Evolutionary conservation across 2,888 invertebrate species (phyloP), one percentile per base, ranked within the genome.

Genomic region (Dasysyrphus albostriatus): DNA sequence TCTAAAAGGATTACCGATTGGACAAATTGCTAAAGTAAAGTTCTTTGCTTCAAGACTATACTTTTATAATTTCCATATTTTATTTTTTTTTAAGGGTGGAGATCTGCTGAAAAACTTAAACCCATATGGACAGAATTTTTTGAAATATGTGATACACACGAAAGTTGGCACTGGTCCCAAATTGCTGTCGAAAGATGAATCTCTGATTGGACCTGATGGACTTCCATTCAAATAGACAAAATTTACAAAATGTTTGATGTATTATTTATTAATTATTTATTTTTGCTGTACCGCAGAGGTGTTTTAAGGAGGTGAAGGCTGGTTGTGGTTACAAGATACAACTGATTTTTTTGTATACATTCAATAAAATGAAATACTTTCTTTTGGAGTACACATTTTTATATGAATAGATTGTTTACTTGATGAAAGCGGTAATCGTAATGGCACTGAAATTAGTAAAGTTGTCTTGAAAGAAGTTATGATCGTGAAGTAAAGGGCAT

Each of bases 111-210:
- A 58, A 24, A 67, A 39, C 3, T 85, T 88, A 0, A 88, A 88
- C 4, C 73, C 89, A 6, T 83, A 90, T 70, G 88, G 89, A 0
- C 89, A 89, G 24, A 96, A 96, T 90, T 91, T 94, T 63, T 92
- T 98, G 12, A 96, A 97, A 90, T 98, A 97, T 93, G 94, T 97
- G 5, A 97, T 98, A 89, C 94, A 96, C 89, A 98, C 98, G 0
- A 95, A 95, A 93, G 94, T 98, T 79, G 98, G 98, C 3, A 94
- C 95, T 77, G 98, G 98, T 0, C 98, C 98, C 14, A 78, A 51
- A 12, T 12, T 63, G 14, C 51, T 87, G 16, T n/a, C 77, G 1
- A 10, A 42, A 3, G 14, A 54, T 14, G 63, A 85, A 8, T 81
- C 85, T 10, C 34, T 85, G 5, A 7, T 85, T 10, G 70, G 69